Conservation (phyloP, 2,797 vertebrate genomes). For the Alexandromys oeconomus region DNA sequence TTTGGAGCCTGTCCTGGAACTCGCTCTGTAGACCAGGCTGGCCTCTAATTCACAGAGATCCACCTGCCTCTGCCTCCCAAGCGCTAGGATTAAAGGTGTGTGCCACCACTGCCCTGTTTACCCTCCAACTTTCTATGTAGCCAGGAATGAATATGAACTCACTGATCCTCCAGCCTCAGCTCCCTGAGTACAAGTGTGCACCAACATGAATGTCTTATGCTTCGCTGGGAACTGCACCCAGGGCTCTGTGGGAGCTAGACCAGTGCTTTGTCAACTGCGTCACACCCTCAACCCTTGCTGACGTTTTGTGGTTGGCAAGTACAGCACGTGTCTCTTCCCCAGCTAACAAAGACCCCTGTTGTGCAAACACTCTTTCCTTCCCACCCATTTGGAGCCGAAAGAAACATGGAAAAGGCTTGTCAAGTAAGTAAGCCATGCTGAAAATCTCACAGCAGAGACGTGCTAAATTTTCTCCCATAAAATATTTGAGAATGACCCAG, state of each 20-base stretch:
- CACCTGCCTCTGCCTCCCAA: too few species aligned
- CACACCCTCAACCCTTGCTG: too few species aligned
- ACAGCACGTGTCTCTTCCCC: background rate
- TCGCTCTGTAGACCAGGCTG: too few species aligned
- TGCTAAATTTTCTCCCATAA: background rate
- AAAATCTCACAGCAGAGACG: background rate
- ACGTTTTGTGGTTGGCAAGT: background rate
- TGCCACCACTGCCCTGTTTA: too few species aligned
- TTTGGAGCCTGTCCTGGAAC: too few species aligned
- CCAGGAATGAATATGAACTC: background rate
- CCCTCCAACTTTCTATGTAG: background rate
- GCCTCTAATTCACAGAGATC: too few species aligned
- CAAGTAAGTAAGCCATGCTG: background rate
- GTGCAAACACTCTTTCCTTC: background rate
- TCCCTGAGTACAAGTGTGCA: too few species aligned
- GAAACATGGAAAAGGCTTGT: background rate
- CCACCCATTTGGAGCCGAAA: background rate
- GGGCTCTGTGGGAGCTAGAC: too few species aligned
- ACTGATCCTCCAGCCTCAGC: background rate
- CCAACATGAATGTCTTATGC: too few species aligned
- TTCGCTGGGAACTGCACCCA: background rate
- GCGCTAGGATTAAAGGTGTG: too few species aligned
- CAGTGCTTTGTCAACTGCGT: background rate
- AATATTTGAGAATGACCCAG: background rate
- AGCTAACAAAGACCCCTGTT: background rate